Percentiles rank a stretch among this genome's conserved stretches.
These are phyloP conservation scores for Aporophyla nigra DNA, from an alignment of 2,888 invertebrate genomes.

Conservation along the genomic window DNA sequence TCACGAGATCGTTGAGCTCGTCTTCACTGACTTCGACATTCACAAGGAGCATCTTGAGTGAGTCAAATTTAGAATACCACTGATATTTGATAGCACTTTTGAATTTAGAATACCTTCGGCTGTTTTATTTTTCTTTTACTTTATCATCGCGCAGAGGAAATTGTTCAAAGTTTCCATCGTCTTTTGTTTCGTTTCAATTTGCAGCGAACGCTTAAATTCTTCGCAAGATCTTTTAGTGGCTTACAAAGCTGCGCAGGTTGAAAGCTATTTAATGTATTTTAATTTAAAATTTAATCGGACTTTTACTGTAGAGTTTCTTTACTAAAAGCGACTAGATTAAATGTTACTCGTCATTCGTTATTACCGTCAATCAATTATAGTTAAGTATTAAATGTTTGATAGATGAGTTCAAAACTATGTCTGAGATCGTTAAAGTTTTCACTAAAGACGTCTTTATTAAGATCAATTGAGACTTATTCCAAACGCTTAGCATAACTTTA, in stretches of 20 bases:
- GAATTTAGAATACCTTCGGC: constrained; percentile 1
- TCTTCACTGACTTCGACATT: constrained; percentile 95
- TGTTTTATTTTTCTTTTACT: neutral
- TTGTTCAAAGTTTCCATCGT: constrained; percentile 28
- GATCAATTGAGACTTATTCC: neutral
- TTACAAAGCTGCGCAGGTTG: constrained; percentile 31
- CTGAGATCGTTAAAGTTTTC: neutral
- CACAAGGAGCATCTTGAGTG: constrained; percentile 93
- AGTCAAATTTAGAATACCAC: constrained; percentile 81
- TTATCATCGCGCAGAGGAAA: constrained; percentile 11
- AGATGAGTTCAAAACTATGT: constrained; percentile 15
- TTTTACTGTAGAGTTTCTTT: neutral
- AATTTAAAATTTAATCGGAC: constrained; percentile 26
- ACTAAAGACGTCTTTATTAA: constrained; percentile 1
- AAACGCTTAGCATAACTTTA: constrained; percentile 14
- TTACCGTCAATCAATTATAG: neutral
- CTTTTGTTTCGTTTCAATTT: constrained; percentile 46
- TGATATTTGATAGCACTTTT: constrained; percentile 5
- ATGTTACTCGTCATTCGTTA: neutral
- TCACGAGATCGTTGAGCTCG: constrained; percentile 95
- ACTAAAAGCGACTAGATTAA: neutral
- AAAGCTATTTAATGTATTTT: constrained; percentile 42
- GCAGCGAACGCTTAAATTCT: constrained; percentile 35
- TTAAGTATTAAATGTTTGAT: constrained; percentile 10
- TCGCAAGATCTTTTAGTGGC: constrained; percentile 55